A percentile compares a stretch with the other conserved stretches of the same genome.
phyloP scores from a whole-genome alignment of 2,113 vertebrate species.

The Plecotus auritus region DNA sequence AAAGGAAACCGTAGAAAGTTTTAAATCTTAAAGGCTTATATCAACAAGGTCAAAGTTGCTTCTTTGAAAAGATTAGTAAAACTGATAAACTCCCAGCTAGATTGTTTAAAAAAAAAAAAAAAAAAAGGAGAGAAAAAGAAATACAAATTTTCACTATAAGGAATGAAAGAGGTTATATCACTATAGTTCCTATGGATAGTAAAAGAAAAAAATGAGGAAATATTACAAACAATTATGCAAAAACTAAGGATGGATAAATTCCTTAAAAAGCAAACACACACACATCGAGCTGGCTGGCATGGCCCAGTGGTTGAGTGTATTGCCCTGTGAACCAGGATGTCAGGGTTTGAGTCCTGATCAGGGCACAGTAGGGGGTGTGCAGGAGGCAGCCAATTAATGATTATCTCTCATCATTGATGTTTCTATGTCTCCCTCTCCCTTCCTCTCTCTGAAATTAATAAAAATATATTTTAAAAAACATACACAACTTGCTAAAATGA shows the following conservation, averaged over 20 bases:
- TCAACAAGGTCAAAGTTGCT: background rate
- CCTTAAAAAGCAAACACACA: background rate
- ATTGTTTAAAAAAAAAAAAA: too few relatives aligned
- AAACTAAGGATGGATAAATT: background rate
- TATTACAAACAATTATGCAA: background rate
- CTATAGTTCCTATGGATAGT: background rate
- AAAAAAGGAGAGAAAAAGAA: background rate
- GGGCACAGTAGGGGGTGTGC: too few relatives aligned
- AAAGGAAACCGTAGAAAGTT: background rate
- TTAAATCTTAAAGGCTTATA: background rate
- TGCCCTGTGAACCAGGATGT: too few relatives aligned
- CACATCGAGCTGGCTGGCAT: too few relatives aligned
- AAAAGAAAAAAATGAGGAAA: background rate
- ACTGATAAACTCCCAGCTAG: background rate
- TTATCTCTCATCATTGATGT: too few relatives aligned
- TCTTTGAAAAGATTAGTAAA: slow-evolving; percentile 15
- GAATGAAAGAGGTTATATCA: background rate
- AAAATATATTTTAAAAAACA: too few relatives aligned
- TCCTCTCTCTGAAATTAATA: too few relatives aligned
- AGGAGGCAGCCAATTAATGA: too few relatives aligned
- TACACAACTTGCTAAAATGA: background rate
- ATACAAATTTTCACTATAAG: background rate
- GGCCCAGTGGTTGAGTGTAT: too few relatives aligned
- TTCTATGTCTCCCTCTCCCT: too few relatives aligned
- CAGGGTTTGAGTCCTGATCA: too few relatives aligned